phyloP scores from a whole-genome alignment of 2,888 invertebrate genomes.

The Drosophila histrio region DNA sequence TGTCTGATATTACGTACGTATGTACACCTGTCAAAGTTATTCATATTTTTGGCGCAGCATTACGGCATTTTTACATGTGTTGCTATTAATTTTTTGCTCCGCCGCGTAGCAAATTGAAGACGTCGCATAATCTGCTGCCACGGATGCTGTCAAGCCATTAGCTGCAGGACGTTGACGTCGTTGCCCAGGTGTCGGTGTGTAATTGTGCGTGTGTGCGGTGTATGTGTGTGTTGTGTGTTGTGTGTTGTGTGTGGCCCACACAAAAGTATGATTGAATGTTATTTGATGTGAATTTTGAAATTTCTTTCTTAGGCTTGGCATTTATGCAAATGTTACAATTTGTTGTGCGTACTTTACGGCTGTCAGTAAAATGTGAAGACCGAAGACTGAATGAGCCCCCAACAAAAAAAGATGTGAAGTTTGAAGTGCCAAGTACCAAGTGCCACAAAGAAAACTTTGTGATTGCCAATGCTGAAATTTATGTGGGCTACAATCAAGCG shows the following conservation, averaged over 20 bases:
- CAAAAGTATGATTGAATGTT: slow-evolving; percentile 68
- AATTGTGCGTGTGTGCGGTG: slow-evolving; percentile 18
- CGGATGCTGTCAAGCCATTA: slow-evolving; percentile 43
- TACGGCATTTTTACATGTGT: slow-evolving; percentile 56
- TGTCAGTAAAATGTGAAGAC: slow-evolving; percentile 33
- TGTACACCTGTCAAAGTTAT: slow-evolving; percentile 63
- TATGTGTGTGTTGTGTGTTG: background rate
- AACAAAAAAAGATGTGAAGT: background rate
- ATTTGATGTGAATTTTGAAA: slow-evolving; percentile 68
- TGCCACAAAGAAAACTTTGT: slow-evolving; percentile 17
- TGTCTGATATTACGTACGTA: slow-evolving; percentile 40
- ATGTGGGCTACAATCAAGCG: background rate
- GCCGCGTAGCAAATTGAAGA: slow-evolving; percentile 50
- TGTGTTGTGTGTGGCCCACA: background rate
- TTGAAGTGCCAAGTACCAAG: slow-evolving; percentile 27
- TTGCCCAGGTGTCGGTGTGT: slow-evolving; percentile 41
- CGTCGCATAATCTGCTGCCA: slow-evolving; percentile 47
- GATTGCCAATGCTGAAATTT: slow-evolving; percentile 11
- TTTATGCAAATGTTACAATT: slow-evolving; percentile 68
- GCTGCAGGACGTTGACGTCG: slow-evolving; percentile 50
- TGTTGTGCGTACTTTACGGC: slow-evolving; percentile 37
- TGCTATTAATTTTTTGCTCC: slow-evolving; percentile 74
- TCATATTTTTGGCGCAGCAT: slow-evolving; percentile 58
- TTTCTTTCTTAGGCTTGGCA: slow-evolving; percentile 44
- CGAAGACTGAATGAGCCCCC: background rate